Evolutionary conservation across 1,140 invertebrate genomes (phyloP), one percentile per base, ranked within the genome.

Genomic region (Philaenus spumarius): DNA sequence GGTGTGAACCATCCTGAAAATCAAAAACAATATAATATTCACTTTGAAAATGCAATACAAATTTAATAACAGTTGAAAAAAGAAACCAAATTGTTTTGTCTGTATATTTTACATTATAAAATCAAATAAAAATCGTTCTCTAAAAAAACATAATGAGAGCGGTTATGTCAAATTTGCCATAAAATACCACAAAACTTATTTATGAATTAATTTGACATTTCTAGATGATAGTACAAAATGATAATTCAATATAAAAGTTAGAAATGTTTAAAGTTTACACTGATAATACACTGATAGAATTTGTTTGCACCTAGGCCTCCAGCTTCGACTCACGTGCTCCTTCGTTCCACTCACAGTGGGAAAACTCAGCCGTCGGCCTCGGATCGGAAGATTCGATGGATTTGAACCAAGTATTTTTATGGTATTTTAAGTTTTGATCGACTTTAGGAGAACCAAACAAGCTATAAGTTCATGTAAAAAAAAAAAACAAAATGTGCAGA

Each of bases 1-100:
- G 88, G 88, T 64, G 87, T 90, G 68, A 89, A 90, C 88, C 88
- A 90, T 65, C 88, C 88, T 90, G 66, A 5, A 72, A 80, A 72
- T 67, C 62, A 58, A 64, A 66, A 63, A 60, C 54, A 55, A 34
- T 14, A 39, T 26, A 54, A 19, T 48, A 39, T 26, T 45, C 17
- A 52, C 15, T 6, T 15, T 45, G 42, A 7, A 6, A 19, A 23
- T 47, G 9, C 45, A 4, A 12, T 47, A 22, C n/a, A n/a, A n/a
- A n/a, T 47, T 47, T 19, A 47, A 11, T 47, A 22, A 23, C 26
- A 23, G 45, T n/a, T 23, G 26, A 47, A 47, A 23, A 19, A 47
- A 47, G 22, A 47, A 47, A 47, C 15, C 20, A 47, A 47, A 23
- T 9, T 47, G 45, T 47, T 47, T 47, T 17, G 19, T 23, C 12